phyloP scores from a whole-genome alignment of 1,140 invertebrate genomes.

The Himalopsyche phryganea region DNA sequence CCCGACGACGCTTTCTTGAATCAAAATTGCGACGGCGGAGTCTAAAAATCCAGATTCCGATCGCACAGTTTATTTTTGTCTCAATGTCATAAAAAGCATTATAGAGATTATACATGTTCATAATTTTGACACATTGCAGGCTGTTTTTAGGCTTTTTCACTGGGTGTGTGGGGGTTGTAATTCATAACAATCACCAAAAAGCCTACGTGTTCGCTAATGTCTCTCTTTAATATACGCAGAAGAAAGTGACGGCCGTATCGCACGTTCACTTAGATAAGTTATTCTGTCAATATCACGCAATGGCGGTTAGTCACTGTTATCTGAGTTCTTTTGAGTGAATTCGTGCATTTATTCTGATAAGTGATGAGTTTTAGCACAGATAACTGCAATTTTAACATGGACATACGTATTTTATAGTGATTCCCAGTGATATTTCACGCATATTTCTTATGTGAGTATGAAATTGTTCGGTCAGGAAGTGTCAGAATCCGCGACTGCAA shows the following conservation, averaged over 20 bases:
- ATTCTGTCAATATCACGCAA: conserved; percentile 28
- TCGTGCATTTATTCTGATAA: conserved; percentile 14
- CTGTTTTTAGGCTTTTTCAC: conserved; percentile 6
- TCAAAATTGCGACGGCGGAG: too few relatives aligned
- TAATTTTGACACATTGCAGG: conserved; percentile 17
- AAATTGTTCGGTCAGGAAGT: conserved; percentile 8
- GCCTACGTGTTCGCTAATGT: conserved; percentile 11
- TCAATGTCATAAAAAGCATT: too few relatives aligned
- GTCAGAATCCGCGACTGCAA: conserved; percentile 15
- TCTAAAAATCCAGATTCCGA: too few relatives aligned
- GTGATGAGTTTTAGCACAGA: conserved; percentile 12
- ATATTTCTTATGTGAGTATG: conserved; percentile 1
- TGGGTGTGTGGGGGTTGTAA: conserved; percentile 24
- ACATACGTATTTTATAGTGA: conserved; percentile 13
- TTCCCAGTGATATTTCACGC: conserved; percentile 2
- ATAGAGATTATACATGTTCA: not conserved
- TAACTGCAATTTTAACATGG: conserved; percentile 3
- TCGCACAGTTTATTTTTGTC: too few relatives aligned
- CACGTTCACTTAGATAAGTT: conserved; percentile 8
- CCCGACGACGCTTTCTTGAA: too few relatives aligned
- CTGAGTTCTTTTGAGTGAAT: conserved; percentile 16
- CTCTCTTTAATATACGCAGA: conserved; percentile 6
- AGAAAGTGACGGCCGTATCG: conserved; percentile 7
- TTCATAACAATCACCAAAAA: conserved; percentile 16
- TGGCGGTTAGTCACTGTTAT: conserved; percentile 24